phyloP scores from a whole-genome alignment of 1,140 invertebrate genomes.

The Gryon sp. region DNA sequence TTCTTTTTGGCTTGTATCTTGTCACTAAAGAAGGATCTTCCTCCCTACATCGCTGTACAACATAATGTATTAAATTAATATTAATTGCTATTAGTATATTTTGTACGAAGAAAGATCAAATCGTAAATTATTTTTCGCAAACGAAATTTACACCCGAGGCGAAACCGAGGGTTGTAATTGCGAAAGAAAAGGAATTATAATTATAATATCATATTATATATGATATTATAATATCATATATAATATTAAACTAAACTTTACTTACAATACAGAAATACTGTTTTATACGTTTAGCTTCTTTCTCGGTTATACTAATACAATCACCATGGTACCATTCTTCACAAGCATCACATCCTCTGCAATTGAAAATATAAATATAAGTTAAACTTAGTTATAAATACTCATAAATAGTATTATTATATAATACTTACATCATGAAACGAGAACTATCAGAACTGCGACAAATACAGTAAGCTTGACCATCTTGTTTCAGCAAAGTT shows the following conservation, averaged over 20 bases:
- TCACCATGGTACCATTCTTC: slow-evolving; percentile 99
- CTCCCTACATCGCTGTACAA: slow-evolving; percentile 84
- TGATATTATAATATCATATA: too few species aligned
- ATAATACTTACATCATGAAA: slow-evolving; percentile 94
- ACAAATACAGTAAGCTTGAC: slow-evolving; percentile 96
- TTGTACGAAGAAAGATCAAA: too few species aligned
- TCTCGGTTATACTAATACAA: slow-evolving; percentile 96
- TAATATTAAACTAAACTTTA: too few species aligned
- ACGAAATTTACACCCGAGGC: not conserved
- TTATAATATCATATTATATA: too few species aligned
- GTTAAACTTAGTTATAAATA: not conserved
- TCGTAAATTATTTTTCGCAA: not conserved
- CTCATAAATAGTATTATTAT: too few species aligned
- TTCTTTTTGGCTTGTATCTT: slow-evolving; percentile 86
- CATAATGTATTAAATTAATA: slow-evolving; percentile 16
- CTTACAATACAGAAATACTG: slow-evolving; percentile 92
- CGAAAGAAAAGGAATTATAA: too few species aligned
- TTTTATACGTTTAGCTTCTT: slow-evolving; percentile 95
- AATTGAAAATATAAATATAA: slow-evolving; percentile 59
- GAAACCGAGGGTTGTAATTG: too few species aligned
- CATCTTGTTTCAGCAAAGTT: slow-evolving; percentile 91
- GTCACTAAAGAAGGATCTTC: slow-evolving; percentile 91
- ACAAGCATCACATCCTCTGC: slow-evolving; percentile 95
- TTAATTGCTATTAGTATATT: too few species aligned
- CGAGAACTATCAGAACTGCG: slow-evolving; percentile 93